Percentiles rank a stretch among this genome's conserved stretches.
These are phyloP conservation scores for Phengaris alcon DNA, from an alignment of 2,888 invertebrate genomes.

Conservation along the genomic window DNA sequence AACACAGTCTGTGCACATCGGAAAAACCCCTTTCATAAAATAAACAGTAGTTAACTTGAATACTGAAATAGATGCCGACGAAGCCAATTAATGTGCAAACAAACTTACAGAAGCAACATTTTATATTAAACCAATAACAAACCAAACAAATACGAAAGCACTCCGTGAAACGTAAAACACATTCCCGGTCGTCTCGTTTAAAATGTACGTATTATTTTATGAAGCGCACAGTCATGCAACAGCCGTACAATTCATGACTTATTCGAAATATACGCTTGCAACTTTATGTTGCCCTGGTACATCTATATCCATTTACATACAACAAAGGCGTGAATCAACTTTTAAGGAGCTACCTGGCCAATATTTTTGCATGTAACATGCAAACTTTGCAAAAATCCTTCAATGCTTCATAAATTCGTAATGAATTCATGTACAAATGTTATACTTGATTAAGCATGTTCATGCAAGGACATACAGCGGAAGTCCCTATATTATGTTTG, in stretches of 20 bases:
- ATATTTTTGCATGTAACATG: not conserved
- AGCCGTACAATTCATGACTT: slow-evolving; percentile 23
- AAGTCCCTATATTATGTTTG: not conserved
- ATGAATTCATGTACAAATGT: not conserved
- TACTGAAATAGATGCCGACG: slow-evolving; percentile 17
- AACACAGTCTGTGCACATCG: not conserved
- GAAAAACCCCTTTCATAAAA: slow-evolving; percentile 7
- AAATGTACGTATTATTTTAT: slow-evolving; percentile 26
- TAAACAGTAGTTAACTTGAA: slow-evolving; percentile 11
- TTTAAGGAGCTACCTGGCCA: slow-evolving; percentile 6
- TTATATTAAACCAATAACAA: slow-evolving; percentile 27
- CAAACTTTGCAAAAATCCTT: slow-evolving; percentile 12
- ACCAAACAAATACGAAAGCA: slow-evolving; percentile 18
- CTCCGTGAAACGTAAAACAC: slow-evolving; percentile 24
- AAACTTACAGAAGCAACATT: slow-evolving; percentile 20
- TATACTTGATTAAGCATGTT: not conserved
- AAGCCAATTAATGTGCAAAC: slow-evolving; percentile 19
- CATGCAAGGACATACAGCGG: slow-evolving; percentile 1
- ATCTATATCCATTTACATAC: slow-evolving; percentile 7
- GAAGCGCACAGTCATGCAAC: slow-evolving; percentile 17
- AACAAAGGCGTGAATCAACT: slow-evolving; percentile 14
- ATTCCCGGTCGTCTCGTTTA: slow-evolving; percentile 11
- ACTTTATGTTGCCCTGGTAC: not conserved
- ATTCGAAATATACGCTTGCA: not conserved
- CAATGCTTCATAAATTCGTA: slow-evolving; percentile 5